phyloP scores from a whole-genome alignment of 2,888 invertebrate species.

The Mimumesa dahlbomi region DNA sequence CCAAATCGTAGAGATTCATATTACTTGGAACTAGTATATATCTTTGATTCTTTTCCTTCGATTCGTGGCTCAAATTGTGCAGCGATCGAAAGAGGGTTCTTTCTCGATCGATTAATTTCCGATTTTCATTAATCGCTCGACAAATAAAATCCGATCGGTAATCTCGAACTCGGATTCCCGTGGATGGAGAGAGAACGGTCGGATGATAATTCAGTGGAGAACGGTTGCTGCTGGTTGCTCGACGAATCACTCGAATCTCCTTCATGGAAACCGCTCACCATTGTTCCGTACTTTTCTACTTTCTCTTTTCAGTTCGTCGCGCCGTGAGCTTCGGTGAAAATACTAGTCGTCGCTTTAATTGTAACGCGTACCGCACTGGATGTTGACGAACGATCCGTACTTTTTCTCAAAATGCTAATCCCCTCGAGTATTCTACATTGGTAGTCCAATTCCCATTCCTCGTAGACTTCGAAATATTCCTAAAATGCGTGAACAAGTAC shows the following conservation, averaged over 20 bases:
- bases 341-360: not conserved
- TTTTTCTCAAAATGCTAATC: no score
- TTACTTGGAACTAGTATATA: no score
- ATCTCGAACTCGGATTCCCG: no score
- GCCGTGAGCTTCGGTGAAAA: not conserved
- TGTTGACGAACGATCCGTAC: not conserved
- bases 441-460: no score
- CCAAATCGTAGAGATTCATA: no score
- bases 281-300: conserved; percentile 1
- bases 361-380: not conserved
- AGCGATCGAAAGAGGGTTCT: no score
- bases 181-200: not conserved
- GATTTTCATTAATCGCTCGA: conserved; percentile 15
- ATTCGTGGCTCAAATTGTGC: no score
- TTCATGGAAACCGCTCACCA: not conserved
- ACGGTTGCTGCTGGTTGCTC: not conserved
- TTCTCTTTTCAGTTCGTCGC: conserved; percentile 9
- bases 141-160: conserved; percentile 24
- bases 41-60: no score
- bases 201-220: not conserved
- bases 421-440: no score
- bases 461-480: no score
- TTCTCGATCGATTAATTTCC: no score
- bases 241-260: conserved; percentile 2
- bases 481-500: no score